phyloP scores from a whole-genome alignment of 37 sponge, comb jelly and placozoan species.

The Cliona cf. orientalis region DNA sequence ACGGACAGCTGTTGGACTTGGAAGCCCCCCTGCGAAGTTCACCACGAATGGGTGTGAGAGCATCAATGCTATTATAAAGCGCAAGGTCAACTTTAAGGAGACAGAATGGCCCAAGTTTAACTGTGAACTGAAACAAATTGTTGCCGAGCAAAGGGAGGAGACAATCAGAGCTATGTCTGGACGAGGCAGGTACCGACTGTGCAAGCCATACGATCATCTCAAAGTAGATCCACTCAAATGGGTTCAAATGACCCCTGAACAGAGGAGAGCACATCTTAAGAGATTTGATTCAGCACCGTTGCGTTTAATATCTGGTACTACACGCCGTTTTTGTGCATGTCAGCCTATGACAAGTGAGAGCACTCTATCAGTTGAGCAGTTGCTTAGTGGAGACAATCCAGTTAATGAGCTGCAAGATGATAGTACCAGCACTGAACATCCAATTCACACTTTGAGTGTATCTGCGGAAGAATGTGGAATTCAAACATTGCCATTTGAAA shows the following conservation, averaged over 20 bases:
- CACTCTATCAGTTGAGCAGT: too few species aligned
- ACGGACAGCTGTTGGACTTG: slow-evolving; percentile 16
- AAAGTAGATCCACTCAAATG: slow-evolving; percentile 3
- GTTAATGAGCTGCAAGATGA: background rate
- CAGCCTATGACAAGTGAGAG: too few species aligned
- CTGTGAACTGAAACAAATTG: background rate
- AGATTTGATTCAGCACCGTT: slow-evolving; percentile 11
- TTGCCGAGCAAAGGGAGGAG: slow-evolving; percentile 8
- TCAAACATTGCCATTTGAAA: slow-evolving; percentile 1
- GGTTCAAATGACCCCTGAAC: slow-evolving; percentile 34
- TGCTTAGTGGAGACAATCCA: too few species aligned
- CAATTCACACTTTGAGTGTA: too few species aligned
- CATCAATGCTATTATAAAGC: slow-evolving; percentile 49
- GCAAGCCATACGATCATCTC: background rate
- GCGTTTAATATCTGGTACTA: too few species aligned
- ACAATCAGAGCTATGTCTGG: slow-evolving; percentile 16
- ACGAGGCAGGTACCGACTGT: slow-evolving; percentile 26
- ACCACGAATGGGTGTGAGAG: slow-evolving; percentile 46
- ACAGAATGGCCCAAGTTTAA: slow-evolving; percentile 49
- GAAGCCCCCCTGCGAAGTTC: slow-evolving; percentile 47
- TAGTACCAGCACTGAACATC: background rate
- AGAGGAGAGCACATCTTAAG: slow-evolving; percentile 2
- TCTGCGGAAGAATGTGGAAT: slow-evolving; percentile 10
- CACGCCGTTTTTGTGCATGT: too few species aligned
- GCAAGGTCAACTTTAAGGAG: slow-evolving; percentile 48